Percentiles rank a stretch among this genome's conserved stretches.
Evolutionary conservation across 1,140 invertebrate species (phyloP).

Genomic region (Phortica variegata): DNA sequence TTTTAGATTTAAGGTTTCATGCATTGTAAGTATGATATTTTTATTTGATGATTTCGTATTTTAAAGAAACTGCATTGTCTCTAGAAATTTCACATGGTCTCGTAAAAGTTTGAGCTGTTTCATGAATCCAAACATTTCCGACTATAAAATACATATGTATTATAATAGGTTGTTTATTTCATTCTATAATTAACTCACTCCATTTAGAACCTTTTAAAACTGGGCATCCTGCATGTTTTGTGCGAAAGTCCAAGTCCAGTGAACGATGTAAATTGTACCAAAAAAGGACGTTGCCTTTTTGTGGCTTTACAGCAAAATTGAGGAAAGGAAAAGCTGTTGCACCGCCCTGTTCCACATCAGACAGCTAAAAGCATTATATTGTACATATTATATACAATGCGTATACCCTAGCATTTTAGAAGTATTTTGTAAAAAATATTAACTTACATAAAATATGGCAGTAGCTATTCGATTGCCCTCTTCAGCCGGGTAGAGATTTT

Average conservation of each 20-base stretch:
- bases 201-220: slow-evolving; percentile 95
- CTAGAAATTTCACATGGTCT: slow-evolving; percentile 69
- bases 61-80: slow-evolving; percentile 39
- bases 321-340: slow-evolving; percentile 92
- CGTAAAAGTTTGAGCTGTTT: slow-evolving; percentile 83
- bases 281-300: slow-evolving; percentile 87
- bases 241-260: slow-evolving; percentile 87
- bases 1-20: no score
- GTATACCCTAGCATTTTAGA: slow-evolving; percentile 69
- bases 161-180: background rate
- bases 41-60: slow-evolving; percentile 45
- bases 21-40: slow-evolving; percentile 15
- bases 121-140: slow-evolving; percentile 94
- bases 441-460: slow-evolving; percentile 59
- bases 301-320: slow-evolving; percentile 79
- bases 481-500: slow-evolving; percentile 65
- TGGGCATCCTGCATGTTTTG: slow-evolving; percentile 96
- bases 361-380: slow-evolving; percentile 72
- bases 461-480: slow-evolving; percentile 62
- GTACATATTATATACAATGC: slow-evolving; percentile 73
- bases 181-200: slow-evolving; percentile 60
- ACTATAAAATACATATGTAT: slow-evolving; percentile 60
- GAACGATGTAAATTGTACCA: slow-evolving; percentile 93
- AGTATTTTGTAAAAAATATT: background rate
- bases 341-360: slow-evolving; percentile 91